A percentile compares a stretch with the other conserved stretches of the same genome.
Conservation (phyloP, 2,888 invertebrate species). For the Psylliodes chrysocephalus region DNA sequence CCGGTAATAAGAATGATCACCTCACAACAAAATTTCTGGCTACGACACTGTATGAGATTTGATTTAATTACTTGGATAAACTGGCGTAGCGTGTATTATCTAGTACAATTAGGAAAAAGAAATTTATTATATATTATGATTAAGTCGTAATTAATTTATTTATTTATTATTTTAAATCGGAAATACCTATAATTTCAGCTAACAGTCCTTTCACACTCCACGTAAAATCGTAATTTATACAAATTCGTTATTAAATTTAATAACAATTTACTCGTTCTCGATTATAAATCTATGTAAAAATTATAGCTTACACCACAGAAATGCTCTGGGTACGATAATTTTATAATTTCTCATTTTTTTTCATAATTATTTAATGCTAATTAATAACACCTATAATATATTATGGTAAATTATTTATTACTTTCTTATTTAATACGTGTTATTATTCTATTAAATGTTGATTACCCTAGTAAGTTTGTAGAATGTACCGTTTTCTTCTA, state of each 20-base stretch:
- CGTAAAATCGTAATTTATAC: conserved; percentile 33
- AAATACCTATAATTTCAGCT: conserved; percentile 31
- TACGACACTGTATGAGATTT: no score
- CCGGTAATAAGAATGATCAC: no score
- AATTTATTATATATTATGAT: conserved; percentile 15
- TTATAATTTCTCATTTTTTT: conserved; percentile 34
- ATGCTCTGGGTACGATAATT: conserved; percentile 29
- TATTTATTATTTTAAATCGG: conserved; percentile 22
- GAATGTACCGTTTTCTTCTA: conserved; percentile 26
- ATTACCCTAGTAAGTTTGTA: conserved; percentile 21
- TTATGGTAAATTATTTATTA: conserved; percentile 33
- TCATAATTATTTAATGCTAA: conserved; percentile 35
- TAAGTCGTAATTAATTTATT: no score
- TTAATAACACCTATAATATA: conserved; percentile 32
- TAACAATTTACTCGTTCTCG: conserved; percentile 33
- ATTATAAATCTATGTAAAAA: conserved; percentile 27
- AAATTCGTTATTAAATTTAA: conserved; percentile 36
- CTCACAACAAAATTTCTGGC: no score
- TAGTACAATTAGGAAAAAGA: conserved; percentile 5
- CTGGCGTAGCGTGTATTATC: background rate
- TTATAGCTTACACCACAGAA: conserved; percentile 26
- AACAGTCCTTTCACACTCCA: conserved; percentile 32
- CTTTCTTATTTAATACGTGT: conserved; percentile 34
- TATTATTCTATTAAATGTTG: conserved; percentile 27
- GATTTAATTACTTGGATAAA: conserved; percentile 7